phyloP scores from a whole-genome alignment of 2,888 invertebrate species.

The Drosophila macrospina region DNA sequence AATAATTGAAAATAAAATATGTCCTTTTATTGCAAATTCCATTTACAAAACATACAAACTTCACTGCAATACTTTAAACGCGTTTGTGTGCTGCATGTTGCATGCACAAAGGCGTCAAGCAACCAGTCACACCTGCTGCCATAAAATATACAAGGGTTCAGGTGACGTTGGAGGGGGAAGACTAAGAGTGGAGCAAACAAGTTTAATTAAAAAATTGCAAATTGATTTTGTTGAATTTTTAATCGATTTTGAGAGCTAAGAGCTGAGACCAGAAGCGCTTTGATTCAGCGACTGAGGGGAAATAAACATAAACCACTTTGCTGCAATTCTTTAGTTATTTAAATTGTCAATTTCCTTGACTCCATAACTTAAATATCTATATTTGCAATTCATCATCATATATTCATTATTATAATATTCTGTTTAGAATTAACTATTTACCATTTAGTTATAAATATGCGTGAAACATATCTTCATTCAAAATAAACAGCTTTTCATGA shows the following conservation, averaged over 20 bases:
- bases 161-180: neutral
- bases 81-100: conserved; percentile 12
- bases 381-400: too few relatives aligned
- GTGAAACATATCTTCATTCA: too few relatives aligned
- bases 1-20: conserved; percentile 5
- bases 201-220: conserved; percentile 61
- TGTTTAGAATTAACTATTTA: too few relatives aligned
- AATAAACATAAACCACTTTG: neutral
- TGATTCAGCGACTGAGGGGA: neutral
- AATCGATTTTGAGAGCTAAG: conserved; percentile 27
- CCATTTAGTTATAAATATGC: too few relatives aligned
- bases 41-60: conserved; percentile 9
- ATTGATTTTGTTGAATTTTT: conserved; percentile 42
- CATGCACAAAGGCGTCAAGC: conserved; percentile 21
- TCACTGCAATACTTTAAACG: neutral
- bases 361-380: too few relatives aligned
- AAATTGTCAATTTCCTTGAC: too few relatives aligned
- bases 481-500: too few relatives aligned
- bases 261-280: too few relatives aligned
- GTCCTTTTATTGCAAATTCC: conserved; percentile 10
- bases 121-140: conserved; percentile 7
- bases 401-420: too few relatives aligned
- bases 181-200: conserved; percentile 14
- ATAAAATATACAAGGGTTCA: conserved; percentile 3
- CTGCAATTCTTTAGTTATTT: neutral